Evolutionary conservation across 2,797 vertebrate genomes (phyloP), one percentile per base, ranked within the genome.

Genomic region (Nannoperca australis): DNA sequence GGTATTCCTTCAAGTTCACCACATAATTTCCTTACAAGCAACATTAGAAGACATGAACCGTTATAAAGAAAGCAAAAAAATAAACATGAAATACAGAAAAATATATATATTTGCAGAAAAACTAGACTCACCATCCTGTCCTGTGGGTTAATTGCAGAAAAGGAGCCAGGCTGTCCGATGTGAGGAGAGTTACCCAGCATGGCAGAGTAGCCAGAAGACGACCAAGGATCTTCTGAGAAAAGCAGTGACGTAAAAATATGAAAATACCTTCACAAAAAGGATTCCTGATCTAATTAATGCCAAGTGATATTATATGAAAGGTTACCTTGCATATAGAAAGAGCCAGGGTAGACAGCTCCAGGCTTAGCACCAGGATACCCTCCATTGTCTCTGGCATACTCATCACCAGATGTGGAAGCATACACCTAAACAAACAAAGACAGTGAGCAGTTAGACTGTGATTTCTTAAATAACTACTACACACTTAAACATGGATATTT

Each of bases 281-380:
- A 65, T 40, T 5, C 34, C 0, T 36, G 14, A 24, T 9, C 1
- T 67, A 55, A 77, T 6, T 12, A 0, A 45, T 60, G 56, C 4
- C 22, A 10, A 49, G 36, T 38, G 6, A 61, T 45, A 15, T 60
- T 30, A 49, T 27, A 30, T 45, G 51, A 74, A 55, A 80, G 67
- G 83, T 62, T 85, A 98, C 98, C 98, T 95, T 97, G 95, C 97
- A 99, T 94, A 85, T 98, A 99, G 93, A 99, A 99, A 70, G 97
- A 96, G 74, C 96, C 94, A 0, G 97, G 97, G 89, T 98, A 99
- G 75, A 98, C 92, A 3, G 96, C 94, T 85, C 96, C 94, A 65
- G 97, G 94, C 91, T 98, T 99, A 0, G 96, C 94, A 59, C 96
- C 91, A 14, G 97, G 93, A 83, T 98, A 99, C 88, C 96, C 94